Evolutionary conservation across 1,140 invertebrate genomes (phyloP).

Genomic region (Drosophila dunni): DNA sequence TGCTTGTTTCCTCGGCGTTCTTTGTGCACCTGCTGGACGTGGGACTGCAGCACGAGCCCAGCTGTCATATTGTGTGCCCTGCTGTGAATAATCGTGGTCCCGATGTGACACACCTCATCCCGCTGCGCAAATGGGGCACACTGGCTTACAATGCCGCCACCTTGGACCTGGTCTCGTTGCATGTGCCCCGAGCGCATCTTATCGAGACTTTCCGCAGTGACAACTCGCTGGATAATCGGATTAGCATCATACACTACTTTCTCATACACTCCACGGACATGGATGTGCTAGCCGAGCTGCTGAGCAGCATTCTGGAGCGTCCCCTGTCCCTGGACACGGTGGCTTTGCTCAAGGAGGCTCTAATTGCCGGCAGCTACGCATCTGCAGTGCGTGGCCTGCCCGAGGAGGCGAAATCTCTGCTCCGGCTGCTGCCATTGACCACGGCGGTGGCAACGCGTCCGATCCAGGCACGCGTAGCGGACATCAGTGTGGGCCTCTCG

Average conservation of each 20-base stretch:
- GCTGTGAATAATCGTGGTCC: slow-evolving; percentile 85
- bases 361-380: slow-evolving; percentile 90
- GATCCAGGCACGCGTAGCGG: slow-evolving; percentile 75
- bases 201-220: slow-evolving; percentile 89
- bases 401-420: slow-evolving; percentile 88
- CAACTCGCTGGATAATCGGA: slow-evolving; percentile 88
- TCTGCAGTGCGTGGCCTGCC: slow-evolving; percentile 90
- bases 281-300: slow-evolving; percentile 88
- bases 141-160: slow-evolving; percentile 88
- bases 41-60: slow-evolving; percentile 91
- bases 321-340: slow-evolving; percentile 80
- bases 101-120: slow-evolving; percentile 87
- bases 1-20: slow-evolving; percentile 91
- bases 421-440: slow-evolving; percentile 90
- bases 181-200: slow-evolving; percentile 87
- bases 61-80: slow-evolving; percentile 90
- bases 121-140: slow-evolving; percentile 86
- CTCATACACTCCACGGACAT: slow-evolving; percentile 90
- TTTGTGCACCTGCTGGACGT: slow-evolving; percentile 93
- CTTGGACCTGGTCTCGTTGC: slow-evolving; percentile 89
- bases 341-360: slow-evolving; percentile 90
- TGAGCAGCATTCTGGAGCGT: slow-evolving; percentile 80
- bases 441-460: slow-evolving; percentile 85
- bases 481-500: slow-evolving; percentile 79
- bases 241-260: slow-evolving; percentile 92